A percentile compares a stretch with the other conserved stretches of the same genome.
Evolutionary conservation across 2,888 invertebrate species (phyloP).

Genomic region (Athetis lepigone): DNA sequence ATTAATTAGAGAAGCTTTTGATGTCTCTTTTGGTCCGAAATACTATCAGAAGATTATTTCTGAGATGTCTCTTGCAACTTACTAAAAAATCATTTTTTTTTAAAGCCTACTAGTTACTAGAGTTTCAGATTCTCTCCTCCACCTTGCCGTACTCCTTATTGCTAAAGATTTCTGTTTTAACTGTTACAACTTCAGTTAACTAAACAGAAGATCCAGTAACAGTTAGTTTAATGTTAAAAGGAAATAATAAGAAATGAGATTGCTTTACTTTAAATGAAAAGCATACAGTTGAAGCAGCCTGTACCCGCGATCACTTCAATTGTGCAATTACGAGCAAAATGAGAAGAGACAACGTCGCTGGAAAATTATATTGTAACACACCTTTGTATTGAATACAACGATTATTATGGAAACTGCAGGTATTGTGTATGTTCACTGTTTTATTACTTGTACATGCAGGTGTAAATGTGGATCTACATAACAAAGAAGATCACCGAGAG

Average conservation of each 20-base stretch:
- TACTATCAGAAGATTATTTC: too few species aligned
- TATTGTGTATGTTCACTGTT: conserved; percentile 3
- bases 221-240: neutral
- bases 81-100: too few species aligned
- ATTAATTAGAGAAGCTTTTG: neutral
- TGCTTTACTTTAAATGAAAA: conserved; percentile 10
- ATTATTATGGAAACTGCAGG: conserved; percentile 5
- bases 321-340: conserved; percentile 25
- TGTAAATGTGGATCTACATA: neutral
- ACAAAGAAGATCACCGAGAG: conserved; percentile 11
- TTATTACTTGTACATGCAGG: conserved; percentile 2
- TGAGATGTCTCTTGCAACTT: too few species aligned
- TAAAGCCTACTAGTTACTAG: too few species aligned
- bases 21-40: neutral
- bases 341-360: neutral
- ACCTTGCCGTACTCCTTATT: too few species aligned
- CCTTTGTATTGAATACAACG: conserved; percentile 20
- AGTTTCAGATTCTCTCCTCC: too few species aligned
- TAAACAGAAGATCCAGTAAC: conserved; percentile 3
- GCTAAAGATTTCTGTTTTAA: neutral
- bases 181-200: neutral
- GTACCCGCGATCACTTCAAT: neutral
- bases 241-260: conserved; percentile 3
- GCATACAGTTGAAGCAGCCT: conserved; percentile 8
- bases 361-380: conserved; percentile 27